A percentile compares a stretch with the other conserved stretches of the same genome.
These are phyloP conservation scores for Okapia johnstoni DNA, from an alignment of 2,113 vertebrate species.

Conservation along the genomic window DNA sequence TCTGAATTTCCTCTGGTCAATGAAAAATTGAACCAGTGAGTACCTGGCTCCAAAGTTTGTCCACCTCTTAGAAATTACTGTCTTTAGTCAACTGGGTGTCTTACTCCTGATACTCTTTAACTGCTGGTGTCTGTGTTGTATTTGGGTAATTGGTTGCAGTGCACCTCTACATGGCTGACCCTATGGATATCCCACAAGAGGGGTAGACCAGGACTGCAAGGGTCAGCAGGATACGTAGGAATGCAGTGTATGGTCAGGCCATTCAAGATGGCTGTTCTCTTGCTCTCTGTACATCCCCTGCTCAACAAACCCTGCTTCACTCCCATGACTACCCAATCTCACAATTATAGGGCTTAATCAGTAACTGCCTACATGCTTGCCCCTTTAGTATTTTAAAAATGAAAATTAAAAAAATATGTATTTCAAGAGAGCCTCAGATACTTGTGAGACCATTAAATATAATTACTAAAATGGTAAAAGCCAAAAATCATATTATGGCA, in stretches of 20 bases:
- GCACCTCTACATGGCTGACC: neutral
- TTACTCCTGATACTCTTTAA: neutral
- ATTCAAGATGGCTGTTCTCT: neutral
- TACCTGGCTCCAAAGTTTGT: neutral
- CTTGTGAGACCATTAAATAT: neutral
- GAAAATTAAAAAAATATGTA: neutral
- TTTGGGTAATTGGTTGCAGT: neutral
- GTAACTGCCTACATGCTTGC: neutral
- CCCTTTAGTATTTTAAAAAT: neutral
- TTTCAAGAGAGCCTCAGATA: neutral
- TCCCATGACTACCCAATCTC: neutral
- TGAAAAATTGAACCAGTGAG: neutral
- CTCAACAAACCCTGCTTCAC: neutral
- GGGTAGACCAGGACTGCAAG: neutral
- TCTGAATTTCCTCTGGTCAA: neutral
- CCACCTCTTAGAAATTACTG: neutral
- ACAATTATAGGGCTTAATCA: neutral
- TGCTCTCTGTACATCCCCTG: neutral
- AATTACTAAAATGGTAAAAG: neutral
- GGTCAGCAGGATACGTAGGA: neutral
- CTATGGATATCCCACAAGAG: neutral
- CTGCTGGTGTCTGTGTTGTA: neutral
- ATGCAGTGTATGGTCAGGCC: neutral
- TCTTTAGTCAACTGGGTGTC: neutral
- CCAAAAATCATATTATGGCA: neutral